Percentiles rank a stretch among this genome's conserved stretches.
These are phyloP conservation scores for Noctuana brunneofusca DNA, from an alignment of 2,888 invertebrate genomes.

Conservation along the genomic window DNA sequence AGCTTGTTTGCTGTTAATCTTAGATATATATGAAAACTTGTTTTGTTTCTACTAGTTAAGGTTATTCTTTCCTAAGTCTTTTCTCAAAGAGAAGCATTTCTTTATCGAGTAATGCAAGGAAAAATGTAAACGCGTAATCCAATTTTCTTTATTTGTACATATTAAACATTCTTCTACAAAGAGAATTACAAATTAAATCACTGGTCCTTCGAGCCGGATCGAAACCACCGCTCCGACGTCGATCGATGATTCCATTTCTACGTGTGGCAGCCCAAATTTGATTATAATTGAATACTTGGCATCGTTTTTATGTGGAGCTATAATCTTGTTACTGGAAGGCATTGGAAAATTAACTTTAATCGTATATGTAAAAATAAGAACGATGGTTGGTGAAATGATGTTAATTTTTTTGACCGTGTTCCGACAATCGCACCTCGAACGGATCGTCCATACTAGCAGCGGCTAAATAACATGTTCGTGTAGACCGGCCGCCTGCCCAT, in stretches of 20 bases:
- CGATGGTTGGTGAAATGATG: background rate
- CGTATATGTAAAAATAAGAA: conserved; percentile 12
- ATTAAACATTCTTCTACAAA: conserved; percentile 2
- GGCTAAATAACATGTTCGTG: conserved; percentile 43
- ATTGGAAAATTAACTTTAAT: conserved; percentile 28
- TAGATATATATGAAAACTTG: background rate
- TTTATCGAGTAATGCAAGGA: background rate
- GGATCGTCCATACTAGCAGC: conserved; percentile 7
- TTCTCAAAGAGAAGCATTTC: background rate
- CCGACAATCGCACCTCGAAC: conserved; percentile 18
- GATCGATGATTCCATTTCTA: conserved; percentile 15
- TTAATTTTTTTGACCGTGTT: conserved; percentile 10
- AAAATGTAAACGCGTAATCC: background rate
- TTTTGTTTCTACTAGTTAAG: background rate
- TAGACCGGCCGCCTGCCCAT: conserved; percentile 41
- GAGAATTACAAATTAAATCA: conserved; percentile 11
- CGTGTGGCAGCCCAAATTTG: conserved; percentile 22
- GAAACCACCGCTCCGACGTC: background rate
- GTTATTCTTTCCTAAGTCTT: too few species aligned
- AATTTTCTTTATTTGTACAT: background rate
- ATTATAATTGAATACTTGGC: conserved; percentile 29
- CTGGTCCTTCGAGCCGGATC: conserved; percentile 19
- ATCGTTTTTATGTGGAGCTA: conserved; percentile 6
- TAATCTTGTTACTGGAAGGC: conserved; percentile 11
- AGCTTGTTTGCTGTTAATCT: background rate